Evolutionary conservation across 1,140 invertebrate genomes (phyloP), one percentile per base, ranked within the genome.

Genomic region (Battus philenor): DNA sequence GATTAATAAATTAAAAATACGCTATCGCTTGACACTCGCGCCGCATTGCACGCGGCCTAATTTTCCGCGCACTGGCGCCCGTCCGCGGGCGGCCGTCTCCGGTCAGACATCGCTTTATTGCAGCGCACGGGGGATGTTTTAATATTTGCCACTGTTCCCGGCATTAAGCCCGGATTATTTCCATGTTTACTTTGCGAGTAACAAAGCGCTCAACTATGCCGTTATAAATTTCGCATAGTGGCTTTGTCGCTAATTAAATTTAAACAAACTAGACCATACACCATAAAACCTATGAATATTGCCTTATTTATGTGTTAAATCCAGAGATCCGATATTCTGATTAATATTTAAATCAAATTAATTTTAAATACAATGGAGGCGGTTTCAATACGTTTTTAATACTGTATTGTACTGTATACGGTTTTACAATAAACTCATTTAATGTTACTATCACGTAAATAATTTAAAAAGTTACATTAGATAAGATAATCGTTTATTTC

Each of bases 131-230:
- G 16, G 17, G 20, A 36, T 36, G 20, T 36, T 36, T 36, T 36
- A 36, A 36, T 36, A 36, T 36, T 16, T 36, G 33, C 33, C 33
- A 36, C 33, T 36, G 33, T 36, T 36, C 17, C 33, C 16, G 33
- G 33, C 15, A 36, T 36, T 18, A 36, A 20, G 17, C 17, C 33
- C 9, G 33, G 33, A 36, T 36, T 36, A 20, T 36, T 36, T 36
- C 17, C 33, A 18, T 36, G 17, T 36, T 36, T 36, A 36, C 33
- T 36, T 20, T 20, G 33, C 33, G 16, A 36, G 17, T 6, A 33
- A 32, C 30, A 33, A 17, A 36, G 16, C 33, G 16, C 33, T 17
- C 33, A 36, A 36, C 33, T 36, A 36, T 36, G 33, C 33, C 20
- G 17, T 36, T 36, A 36, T 36, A 36, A 36, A 36, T 36, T 36